Conservation (phyloP, 2,113 vertebrate species). For the Heterotilapia buettikoferi region DNA sequence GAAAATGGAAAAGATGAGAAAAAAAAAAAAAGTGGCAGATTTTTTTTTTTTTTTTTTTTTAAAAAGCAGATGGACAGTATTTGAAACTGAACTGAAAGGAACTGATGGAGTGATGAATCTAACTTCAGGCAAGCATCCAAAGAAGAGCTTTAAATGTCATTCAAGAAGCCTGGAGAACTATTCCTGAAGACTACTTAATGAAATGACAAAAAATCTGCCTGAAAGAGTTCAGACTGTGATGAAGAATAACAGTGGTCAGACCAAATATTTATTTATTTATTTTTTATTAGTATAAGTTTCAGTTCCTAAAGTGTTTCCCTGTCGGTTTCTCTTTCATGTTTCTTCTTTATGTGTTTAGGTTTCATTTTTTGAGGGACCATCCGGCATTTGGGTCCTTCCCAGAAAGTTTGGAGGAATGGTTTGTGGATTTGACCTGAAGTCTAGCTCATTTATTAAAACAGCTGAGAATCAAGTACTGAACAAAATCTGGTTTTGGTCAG, state of each 20-base stretch:
- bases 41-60: accelerated
- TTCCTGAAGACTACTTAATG: neutral
- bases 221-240: neutral
- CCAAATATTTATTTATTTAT: neutral
- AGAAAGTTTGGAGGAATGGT: neutral
- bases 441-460: neutral
- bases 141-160: neutral
- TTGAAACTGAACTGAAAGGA: neutral
- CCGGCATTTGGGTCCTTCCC: neutral
- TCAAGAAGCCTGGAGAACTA: neutral
- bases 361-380: accelerated
- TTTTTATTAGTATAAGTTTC: neutral
- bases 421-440: neutral
- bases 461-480: neutral
- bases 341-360: neutral
- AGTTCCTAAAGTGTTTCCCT: neutral
- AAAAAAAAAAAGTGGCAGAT: neutral
- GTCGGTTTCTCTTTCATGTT: neutral
- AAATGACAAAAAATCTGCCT: neutral
- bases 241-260: neutral
- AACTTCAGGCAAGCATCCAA: neutral
- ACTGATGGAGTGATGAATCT: neutral
- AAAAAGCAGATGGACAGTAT: neutral
- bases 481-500: neutral
- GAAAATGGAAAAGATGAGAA: neutral